Percentiles rank a stretch among this genome's conserved stretches.
phyloP scores from a whole-genome alignment of 2,888 invertebrate genomes.

The Eupithecia insigniata region DNA sequence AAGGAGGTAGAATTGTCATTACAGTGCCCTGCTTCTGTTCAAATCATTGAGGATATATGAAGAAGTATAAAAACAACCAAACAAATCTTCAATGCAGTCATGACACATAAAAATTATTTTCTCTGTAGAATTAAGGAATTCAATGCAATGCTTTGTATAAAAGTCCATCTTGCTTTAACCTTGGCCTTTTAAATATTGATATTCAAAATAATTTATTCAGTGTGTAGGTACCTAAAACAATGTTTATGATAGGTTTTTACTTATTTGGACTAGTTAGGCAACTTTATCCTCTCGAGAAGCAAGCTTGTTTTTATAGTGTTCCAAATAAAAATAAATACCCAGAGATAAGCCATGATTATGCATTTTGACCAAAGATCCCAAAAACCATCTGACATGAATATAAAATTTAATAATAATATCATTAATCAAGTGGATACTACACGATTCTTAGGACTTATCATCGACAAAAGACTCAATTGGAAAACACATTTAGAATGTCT shows the following conservation, averaged over 20 bases:
- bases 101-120: background rate
- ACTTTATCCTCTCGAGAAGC: background rate
- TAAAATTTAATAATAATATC: too few relatives aligned
- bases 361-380: too few relatives aligned
- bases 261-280: background rate
- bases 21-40: background rate
- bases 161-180: background rate
- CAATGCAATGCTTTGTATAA: background rate
- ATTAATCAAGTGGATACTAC: too few relatives aligned
- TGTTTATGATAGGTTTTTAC: background rate
- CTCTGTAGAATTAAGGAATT: background rate
- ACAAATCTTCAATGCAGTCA: background rate
- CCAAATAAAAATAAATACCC: background rate
- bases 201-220: background rate
- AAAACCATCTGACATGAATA: too few relatives aligned
- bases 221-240: background rate
- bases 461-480: too few relatives aligned
- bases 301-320: background rate
- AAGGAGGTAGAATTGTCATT: constrained; percentile 44
- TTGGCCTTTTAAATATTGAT: background rate
- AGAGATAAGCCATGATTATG: too few relatives aligned
- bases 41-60: background rate
- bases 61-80: background rate
- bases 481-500: too few relatives aligned
- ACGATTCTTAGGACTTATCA: too few relatives aligned